phyloP scores from a whole-genome alignment of 2,797 vertebrate genomes.

The Hydrolagus colliei region DNA sequence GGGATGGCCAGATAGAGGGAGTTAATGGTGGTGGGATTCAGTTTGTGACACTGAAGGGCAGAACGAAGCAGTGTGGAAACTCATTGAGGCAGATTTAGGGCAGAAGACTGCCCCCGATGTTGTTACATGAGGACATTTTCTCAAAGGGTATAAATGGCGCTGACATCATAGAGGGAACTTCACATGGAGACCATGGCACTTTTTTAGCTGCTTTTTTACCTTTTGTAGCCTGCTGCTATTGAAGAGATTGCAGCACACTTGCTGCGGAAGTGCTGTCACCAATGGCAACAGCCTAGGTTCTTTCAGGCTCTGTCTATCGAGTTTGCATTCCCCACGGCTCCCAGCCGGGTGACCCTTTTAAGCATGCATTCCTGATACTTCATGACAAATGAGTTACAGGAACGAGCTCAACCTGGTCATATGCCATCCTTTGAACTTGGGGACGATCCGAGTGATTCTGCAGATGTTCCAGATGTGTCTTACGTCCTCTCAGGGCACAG shows the following conservation, averaged over 20 bases:
- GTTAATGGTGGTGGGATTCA: background rate
- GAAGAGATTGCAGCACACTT: background rate
- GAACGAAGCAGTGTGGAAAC: background rate
- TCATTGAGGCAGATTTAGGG: background rate
- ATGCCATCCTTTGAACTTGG: slow-evolving; percentile 8
- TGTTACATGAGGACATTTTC: background rate
- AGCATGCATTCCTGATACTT: background rate
- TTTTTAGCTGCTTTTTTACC: background rate
- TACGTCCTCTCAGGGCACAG: background rate
- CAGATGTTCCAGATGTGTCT: background rate
- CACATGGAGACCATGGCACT: no score
- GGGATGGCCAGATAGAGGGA: background rate
- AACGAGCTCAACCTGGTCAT: no score
- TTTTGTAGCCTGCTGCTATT: background rate
- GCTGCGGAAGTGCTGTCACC: background rate
- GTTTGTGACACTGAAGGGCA: background rate
- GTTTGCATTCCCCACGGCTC: background rate
- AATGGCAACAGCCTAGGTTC: no score
- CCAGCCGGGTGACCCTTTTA: background rate
- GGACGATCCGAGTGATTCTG: background rate
- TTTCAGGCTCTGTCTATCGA: background rate
- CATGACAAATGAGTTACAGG: background rate
- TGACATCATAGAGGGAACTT: no score
- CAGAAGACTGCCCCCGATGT: no score
- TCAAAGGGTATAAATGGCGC: background rate